phyloP scores from a whole-genome alignment of 2,888 invertebrate genomes.

The Polylopha cassiicola region DNA sequence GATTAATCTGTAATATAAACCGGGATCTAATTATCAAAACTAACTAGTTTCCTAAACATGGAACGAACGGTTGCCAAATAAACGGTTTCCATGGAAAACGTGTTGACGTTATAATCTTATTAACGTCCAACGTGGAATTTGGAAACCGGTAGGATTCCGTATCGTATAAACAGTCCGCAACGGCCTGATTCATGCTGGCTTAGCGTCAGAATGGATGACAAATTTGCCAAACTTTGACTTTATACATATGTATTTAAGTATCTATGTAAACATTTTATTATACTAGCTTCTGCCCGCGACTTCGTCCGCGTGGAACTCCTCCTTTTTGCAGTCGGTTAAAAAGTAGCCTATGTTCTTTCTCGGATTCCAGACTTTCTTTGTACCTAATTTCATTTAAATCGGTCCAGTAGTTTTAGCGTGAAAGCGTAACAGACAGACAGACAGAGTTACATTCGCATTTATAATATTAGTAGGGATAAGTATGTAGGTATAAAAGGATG shows the following conservation, averaged over 20 bases:
- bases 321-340: too few species aligned
- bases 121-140: slow-evolving; percentile 16
- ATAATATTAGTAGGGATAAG: too few species aligned
- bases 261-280: neutral
- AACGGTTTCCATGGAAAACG: slow-evolving; percentile 3
- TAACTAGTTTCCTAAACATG: slow-evolving; percentile 6
- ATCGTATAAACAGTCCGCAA: slow-evolving; percentile 19
- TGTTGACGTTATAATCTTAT: slow-evolving; percentile 20
- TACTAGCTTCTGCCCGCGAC: too few species aligned
- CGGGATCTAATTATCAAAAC: slow-evolving; percentile 1
- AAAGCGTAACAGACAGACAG: too few species aligned
- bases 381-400: too few species aligned
- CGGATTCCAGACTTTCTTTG: too few species aligned
- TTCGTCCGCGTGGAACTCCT: too few species aligned
- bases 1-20: slow-evolving; percentile 8
- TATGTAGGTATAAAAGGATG: too few species aligned
- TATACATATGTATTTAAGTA: too few species aligned
- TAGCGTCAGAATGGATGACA: slow-evolving; percentile 22
- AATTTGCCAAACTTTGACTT: slow-evolving; percentile 21
- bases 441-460: too few species aligned
- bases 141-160: slow-evolving; percentile 17
- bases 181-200: slow-evolving; percentile 19
- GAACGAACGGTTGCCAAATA: neutral
- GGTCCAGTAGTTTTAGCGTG: too few species aligned
- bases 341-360: too few species aligned